Conservation (phyloP, 2,888 invertebrate genomes). For the Dinocampus coccinellae region DNA sequence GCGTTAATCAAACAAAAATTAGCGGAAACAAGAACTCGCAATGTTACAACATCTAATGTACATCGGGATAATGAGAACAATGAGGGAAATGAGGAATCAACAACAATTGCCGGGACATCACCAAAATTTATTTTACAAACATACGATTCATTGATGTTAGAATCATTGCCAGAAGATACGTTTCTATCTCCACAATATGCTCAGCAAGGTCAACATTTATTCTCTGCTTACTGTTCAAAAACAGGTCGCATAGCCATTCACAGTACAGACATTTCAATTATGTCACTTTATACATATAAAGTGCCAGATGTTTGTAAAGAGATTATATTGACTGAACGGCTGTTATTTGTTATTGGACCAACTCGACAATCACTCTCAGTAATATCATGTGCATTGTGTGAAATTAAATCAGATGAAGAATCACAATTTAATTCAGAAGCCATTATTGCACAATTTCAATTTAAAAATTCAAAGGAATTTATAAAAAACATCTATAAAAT, state of each 20-base stretch:
- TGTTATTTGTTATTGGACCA: conserved; percentile 75
- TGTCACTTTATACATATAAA: conserved; percentile 79
- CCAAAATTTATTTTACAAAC: conserved; percentile 44
- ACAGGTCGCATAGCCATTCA: conserved; percentile 76
- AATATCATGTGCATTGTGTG: conserved; percentile 74
- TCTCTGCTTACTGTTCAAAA: conserved; percentile 74
- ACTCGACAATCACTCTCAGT: conserved; percentile 70
- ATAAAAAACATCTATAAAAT: conserved; percentile 71
- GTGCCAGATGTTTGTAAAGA: conserved; percentile 75
- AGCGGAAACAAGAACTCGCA: conserved; percentile 71
- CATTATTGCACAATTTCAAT: conserved; percentile 72
- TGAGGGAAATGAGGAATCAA: conserved; percentile 54
- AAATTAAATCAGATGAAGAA: conserved; percentile 71
- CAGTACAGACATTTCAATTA: conserved; percentile 76
- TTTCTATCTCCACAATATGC: conserved; percentile 74
- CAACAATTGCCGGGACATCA: conserved; percentile 47
- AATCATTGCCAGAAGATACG: conserved; percentile 67
- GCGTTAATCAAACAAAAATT: conserved; percentile 76
- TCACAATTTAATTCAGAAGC: conserved; percentile 73
- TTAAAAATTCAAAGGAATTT: conserved; percentile 71
- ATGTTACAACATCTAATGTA: conserved; percentile 40
- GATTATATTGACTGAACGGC: conserved; percentile 77
- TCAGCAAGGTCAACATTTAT: conserved; percentile 72
- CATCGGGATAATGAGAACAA: conserved; percentile 48
- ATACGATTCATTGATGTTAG: conserved; percentile 51